phyloP scores from a whole-genome alignment of 2,888 invertebrate genomes.

The Plusia festucae region DNA sequence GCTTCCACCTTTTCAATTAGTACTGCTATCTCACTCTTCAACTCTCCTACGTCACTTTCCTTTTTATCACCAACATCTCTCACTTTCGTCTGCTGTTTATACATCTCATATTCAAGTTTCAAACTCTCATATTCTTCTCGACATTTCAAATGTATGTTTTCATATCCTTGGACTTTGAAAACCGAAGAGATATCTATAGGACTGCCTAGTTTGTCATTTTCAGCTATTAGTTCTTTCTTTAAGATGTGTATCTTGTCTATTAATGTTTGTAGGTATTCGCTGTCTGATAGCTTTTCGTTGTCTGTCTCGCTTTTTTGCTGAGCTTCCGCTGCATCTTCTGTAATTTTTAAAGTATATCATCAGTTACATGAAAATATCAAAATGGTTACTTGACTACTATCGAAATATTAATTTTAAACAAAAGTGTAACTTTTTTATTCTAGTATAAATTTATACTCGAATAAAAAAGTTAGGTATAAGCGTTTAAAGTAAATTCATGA shows the following conservation, averaged over 20 bases:
- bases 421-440: too few relatives aligned
- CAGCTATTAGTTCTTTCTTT: constrained; percentile 89
- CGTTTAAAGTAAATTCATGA: too few relatives aligned
- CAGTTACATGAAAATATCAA: too few relatives aligned
- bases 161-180: constrained; percentile 82
- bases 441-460: too few relatives aligned
- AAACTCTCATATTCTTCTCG: constrained; percentile 91
- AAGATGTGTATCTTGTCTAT: constrained; percentile 91
- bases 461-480: too few relatives aligned
- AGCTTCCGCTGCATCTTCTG: constrained; percentile 61
- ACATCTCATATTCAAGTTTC: constrained; percentile 91
- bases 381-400: too few relatives aligned
- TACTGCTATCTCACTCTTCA: constrained; percentile 90
- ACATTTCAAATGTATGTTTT: constrained; percentile 88
- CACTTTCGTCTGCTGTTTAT: constrained; percentile 83
- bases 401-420: too few relatives aligned
- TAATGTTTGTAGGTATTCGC: constrained; percentile 88
- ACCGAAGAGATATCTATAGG: constrained; percentile 90
- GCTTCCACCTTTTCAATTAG: constrained; percentile 91
- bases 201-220: constrained; percentile 89
- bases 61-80: constrained; percentile 67
- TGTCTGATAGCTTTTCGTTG: constrained; percentile 81
- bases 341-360: background rate
- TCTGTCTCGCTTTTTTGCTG: constrained; percentile 81
- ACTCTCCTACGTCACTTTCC: constrained; percentile 78